These are phyloP conservation scores for Euplagia quadripunctaria DNA, from an alignment of 2,888 invertebrate genomes.

Conservation along the genomic window DNA sequence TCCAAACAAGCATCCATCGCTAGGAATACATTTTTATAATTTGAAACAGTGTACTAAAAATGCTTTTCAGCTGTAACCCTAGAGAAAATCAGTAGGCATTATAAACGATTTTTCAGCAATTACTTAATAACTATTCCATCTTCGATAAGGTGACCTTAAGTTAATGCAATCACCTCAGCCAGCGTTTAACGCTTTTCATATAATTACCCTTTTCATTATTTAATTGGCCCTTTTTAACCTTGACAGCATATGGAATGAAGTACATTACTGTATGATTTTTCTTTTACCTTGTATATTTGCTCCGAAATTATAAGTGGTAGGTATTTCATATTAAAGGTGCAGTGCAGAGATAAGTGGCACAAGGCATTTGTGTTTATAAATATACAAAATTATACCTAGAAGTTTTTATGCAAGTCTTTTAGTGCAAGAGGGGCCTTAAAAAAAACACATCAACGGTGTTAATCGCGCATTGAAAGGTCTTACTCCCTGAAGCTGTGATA, in stretches of 20 bases:
- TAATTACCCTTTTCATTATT: neutral
- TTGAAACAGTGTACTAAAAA: too few species aligned
- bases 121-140: neutral
- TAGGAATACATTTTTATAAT: too few species aligned
- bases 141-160: neutral
- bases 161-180: neutral
- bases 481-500: too few species aligned
- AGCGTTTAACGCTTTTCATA: neutral
- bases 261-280: neutral
- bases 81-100: too few species aligned
- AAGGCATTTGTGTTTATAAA: neutral
- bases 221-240: constrained; percentile 5
- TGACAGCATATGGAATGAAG: neutral
- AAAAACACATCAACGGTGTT: too few species aligned
- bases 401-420: too few species aligned
- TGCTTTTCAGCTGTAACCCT: too few species aligned
- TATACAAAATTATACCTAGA: too few species aligned
- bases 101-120: too few species aligned
- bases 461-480: too few species aligned
- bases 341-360: neutral
- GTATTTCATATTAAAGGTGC: neutral
- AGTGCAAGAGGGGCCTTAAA: too few species aligned
- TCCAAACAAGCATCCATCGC: too few species aligned
- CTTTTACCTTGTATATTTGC: neutral
- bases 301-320: neutral